Evolutionary conservation across 2,888 invertebrate species (phyloP).

Genomic region (Panorpa germanica): DNA sequence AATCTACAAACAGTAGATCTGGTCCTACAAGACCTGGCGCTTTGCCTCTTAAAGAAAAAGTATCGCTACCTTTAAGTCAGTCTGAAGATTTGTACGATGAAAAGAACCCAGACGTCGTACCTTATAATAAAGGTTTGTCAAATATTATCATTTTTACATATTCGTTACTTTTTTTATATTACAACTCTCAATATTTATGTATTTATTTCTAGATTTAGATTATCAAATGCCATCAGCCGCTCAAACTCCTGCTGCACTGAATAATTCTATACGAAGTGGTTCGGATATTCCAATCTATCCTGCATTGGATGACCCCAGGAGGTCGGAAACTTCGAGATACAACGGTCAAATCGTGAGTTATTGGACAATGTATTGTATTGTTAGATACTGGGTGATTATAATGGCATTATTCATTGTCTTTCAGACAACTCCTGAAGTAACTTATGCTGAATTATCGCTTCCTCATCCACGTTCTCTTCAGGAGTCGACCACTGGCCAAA

Average conservation of each 20-base stretch:
- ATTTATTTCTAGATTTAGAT: constrained; percentile 36
- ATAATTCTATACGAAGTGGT: constrained; percentile 25
- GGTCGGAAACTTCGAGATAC: no score
- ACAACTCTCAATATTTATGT: constrained; percentile 9
- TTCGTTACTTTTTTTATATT: background rate
- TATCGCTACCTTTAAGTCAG: constrained; percentile 39
- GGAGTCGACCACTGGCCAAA: no score
- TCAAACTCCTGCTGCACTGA: constrained; percentile 40
- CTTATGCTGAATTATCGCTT: constrained; percentile 22
- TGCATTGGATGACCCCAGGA: no score
- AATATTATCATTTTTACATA: constrained; percentile 1
- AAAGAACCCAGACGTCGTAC: constrained; percentile 77
- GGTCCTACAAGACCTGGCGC: constrained; percentile 38
- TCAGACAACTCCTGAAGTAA: constrained; percentile 19
- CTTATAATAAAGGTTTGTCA: constrained; percentile 80
- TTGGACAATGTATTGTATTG: no score
- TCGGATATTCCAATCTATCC: constrained; percentile 22
- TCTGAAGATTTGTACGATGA: constrained; percentile 67
- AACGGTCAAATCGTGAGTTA: no score
- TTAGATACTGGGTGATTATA: no score
- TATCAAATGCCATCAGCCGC: constrained; percentile 52
- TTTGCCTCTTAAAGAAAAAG: constrained; percentile 45
- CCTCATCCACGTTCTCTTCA: no score
- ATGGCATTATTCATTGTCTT: no score
- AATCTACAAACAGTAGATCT: no score